Conservation (phyloP, 2,797 vertebrate genomes). For the Brachymystax lenok region DNA sequence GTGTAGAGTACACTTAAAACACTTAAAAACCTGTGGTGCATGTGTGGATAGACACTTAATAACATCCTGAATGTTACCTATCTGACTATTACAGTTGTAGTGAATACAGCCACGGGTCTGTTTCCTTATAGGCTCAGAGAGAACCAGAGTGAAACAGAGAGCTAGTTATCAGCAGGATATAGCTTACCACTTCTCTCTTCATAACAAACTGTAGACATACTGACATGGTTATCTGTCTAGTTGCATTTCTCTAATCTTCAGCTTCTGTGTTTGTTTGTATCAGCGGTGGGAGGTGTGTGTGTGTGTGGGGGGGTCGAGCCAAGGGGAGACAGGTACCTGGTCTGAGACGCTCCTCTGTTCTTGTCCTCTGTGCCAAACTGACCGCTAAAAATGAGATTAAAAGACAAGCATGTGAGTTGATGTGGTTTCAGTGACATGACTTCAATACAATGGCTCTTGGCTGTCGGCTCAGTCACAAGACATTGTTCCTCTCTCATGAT, state of each 20-base stretch:
- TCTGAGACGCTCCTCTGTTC: slow-evolving; percentile 55
- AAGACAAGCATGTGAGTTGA: not conserved
- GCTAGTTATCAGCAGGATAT: too few relatives aligned
- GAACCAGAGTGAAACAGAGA: too few relatives aligned
- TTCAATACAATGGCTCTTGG: not conserved
- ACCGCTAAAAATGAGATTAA: slow-evolving; percentile 57
- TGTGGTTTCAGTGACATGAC: too few relatives aligned
- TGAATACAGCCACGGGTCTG: too few relatives aligned
- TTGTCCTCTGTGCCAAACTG: slow-evolving; percentile 65
- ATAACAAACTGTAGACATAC: too few relatives aligned
- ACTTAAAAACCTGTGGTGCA: not conserved
- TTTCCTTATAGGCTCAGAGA: too few relatives aligned
- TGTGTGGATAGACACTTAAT: not conserved
- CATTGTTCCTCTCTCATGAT: not conserved
- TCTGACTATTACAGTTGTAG: too few relatives aligned
- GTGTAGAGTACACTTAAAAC: not conserved
- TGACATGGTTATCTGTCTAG: too few relatives aligned
- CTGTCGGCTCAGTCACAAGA: not conserved
- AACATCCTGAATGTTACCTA: not conserved
- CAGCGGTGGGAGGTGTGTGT: not conserved
- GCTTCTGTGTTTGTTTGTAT: not conserved
- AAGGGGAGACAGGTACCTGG: slow-evolving; percentile 55
- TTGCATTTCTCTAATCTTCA: too few relatives aligned
- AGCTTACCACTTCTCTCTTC: too few relatives aligned
- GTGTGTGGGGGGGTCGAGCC: slow-evolving; percentile 2